Evolutionary conservation across 1,140 invertebrate species (phyloP), one percentile per base, ranked within the genome.

Genomic region (Andricus grossulariae): DNA sequence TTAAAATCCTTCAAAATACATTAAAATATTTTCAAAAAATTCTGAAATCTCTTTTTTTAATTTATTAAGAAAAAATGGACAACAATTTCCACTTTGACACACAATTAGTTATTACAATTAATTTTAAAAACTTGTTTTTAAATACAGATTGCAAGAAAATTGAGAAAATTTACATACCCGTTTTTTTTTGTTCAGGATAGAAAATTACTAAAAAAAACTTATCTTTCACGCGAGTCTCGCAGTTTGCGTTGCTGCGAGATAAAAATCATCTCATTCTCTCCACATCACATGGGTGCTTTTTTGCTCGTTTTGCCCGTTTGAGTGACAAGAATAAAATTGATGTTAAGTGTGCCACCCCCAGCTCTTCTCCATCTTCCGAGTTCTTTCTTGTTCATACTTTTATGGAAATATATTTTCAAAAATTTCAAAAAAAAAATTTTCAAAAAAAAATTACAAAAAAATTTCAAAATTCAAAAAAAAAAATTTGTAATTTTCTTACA

Each of bases 261-360:
- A 66, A 66, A n/a, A 66, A 66, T 66, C 60, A 39, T 39, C 60
- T 66, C 32, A 66, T 66, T 66, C 32, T 66, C 25, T 16, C 60
- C 25, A 66, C 32, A 66, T 66, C 60, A 32, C 25, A 16, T 66
- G 60, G 32, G 25, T 66, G n/a, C n/a, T 66, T 66, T 32, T 32
- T 39, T 32, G 25, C 3, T 15, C 39, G 15, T 66, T 25, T 66
- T 66, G 25, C 39, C 32, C 39, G 4, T 10, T 15, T 66, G 60
- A 66, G 60, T 66, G 60, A 66, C 60, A 66, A 39, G 25, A 39
- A 66, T 66, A 45, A 45, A 66, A 66, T 66, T 66, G 25, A 6
- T 32, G 15, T 66, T 32, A 66, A 66, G 15, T 45, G 15, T n/a
- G 6, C 4, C 39, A n/a, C 32, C 39, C 6, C 10, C 1, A 10